Evolutionary conservation across 1,140 invertebrate species (phyloP).

Genomic region (Zelostemma sp.): DNA sequence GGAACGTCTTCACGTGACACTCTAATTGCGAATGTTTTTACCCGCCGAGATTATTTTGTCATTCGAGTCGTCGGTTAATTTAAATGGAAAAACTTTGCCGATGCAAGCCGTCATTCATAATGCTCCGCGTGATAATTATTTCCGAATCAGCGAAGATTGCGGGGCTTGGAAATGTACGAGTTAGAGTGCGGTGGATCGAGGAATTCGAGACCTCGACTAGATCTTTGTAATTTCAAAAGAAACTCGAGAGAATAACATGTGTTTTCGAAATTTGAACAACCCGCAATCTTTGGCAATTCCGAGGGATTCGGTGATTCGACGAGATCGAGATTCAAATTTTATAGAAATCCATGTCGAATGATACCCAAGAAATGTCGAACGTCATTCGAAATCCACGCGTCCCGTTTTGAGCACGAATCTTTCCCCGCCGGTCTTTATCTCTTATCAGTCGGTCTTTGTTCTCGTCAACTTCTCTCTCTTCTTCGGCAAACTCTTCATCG

Average conservation of each 20-base stretch:
- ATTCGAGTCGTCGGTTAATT: slow-evolving; percentile 21
- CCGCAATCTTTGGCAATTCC: background rate
- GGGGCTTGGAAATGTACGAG: too few species aligned
- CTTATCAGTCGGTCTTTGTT: slow-evolving; percentile 9
- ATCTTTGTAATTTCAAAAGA: too few species aligned
- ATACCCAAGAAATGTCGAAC: slow-evolving; percentile 1
- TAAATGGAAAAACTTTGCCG: slow-evolving; percentile 2
- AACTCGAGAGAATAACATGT: too few species aligned
- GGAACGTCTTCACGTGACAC: slow-evolving; percentile 7
- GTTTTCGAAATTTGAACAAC: too few species aligned
- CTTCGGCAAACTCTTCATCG: slow-evolving; percentile 17
- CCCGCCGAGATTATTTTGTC: slow-evolving; percentile 47
- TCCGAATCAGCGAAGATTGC: too few species aligned
- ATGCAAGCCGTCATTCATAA: background rate
- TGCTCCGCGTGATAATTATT: too few species aligned
- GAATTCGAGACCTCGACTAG: too few species aligned
- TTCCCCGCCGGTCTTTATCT: background rate
- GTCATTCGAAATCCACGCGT: background rate
- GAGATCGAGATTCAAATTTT: slow-evolving; percentile 22
- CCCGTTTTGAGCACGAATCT: slow-evolving; percentile 9
- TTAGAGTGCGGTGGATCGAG: too few species aligned
- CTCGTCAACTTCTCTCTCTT: slow-evolving; percentile 20
- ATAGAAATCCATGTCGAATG: slow-evolving; percentile 4
- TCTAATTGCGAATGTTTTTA: slow-evolving; percentile 15
- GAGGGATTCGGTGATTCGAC: slow-evolving; percentile 8